Conservation (phyloP, 2,888 invertebrate species). For the Chrysodeixis includens region DNA sequence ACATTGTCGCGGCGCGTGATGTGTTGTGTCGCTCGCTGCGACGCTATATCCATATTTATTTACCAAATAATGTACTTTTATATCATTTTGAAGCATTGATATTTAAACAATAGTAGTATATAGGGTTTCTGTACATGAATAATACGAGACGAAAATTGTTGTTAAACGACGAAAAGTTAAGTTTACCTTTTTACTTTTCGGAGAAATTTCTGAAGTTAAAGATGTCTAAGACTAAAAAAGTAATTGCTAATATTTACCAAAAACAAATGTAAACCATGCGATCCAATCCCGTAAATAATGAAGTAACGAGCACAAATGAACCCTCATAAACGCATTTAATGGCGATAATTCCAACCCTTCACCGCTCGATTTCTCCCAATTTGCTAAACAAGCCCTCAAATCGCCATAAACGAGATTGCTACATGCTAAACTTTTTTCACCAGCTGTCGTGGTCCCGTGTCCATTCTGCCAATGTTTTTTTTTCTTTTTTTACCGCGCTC, state of each 20-base stretch:
- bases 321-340: constrained; percentile 43
- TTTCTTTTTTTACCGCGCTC: constrained; percentile 66
- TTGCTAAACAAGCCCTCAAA: constrained; percentile 75
- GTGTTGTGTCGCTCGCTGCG: constrained; percentile 28
- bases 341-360: constrained; percentile 65
- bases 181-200: neutral
- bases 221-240: neutral
- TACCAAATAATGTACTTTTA: constrained; percentile 12
- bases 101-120: neutral
- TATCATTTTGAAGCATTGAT: neutral
- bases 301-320: constrained; percentile 34
- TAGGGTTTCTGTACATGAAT: neutral
- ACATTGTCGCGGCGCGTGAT: constrained; percentile 4
- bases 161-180: no score
- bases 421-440: constrained; percentile 69
- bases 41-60: constrained; percentile 31
- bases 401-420: constrained; percentile 77
- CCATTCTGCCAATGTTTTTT: constrained; percentile 74
- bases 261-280: constrained; percentile 7
- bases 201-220: neutral
- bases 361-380: constrained; percentile 71
- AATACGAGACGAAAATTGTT: no score
- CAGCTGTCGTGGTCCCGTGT: constrained; percentile 86
- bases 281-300: constrained; percentile 16
- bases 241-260: constrained; percentile 19